These are phyloP conservation scores for Temnopleurus reevesii DNA, from an alignment of 53 echinoderm and acorn worm species.

Conservation along the genomic window DNA sequence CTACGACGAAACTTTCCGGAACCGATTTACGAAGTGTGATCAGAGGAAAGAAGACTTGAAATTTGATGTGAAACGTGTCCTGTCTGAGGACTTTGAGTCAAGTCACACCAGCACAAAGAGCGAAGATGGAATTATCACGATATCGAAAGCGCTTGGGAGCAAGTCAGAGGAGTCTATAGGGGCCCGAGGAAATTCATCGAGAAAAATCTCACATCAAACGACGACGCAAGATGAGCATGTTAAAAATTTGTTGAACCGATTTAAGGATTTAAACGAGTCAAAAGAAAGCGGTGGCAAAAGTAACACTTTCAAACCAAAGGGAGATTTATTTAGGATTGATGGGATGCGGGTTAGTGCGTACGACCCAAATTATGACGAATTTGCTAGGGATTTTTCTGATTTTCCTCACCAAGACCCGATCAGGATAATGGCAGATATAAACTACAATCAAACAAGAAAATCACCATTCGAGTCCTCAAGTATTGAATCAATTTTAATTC, in stretches of 20 bases:
- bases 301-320: background rate
- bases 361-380: background rate
- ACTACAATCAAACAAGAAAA: background rate
- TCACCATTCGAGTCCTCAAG: background rate
- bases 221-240: background rate
- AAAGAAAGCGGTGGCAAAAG: background rate
- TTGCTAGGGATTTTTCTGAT: slow-evolving; percentile 10
- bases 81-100: background rate
- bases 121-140: background rate
- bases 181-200: background rate
- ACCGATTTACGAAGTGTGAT: background rate
- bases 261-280: background rate
- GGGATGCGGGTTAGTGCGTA: background rate
- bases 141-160: background rate
- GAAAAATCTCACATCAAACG: background rate
- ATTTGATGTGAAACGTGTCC: slow-evolving; percentile 22
- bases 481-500: background rate
- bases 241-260: background rate
- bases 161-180: background rate
- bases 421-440: background rate
- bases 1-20: background rate
- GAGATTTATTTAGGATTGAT: background rate
- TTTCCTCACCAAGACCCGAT: background rate
- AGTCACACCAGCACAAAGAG: background rate
- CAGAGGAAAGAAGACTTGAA: background rate